phyloP scores from a whole-genome alignment of 2,113 vertebrate genomes.

The Dermatemys mawii region DNA sequence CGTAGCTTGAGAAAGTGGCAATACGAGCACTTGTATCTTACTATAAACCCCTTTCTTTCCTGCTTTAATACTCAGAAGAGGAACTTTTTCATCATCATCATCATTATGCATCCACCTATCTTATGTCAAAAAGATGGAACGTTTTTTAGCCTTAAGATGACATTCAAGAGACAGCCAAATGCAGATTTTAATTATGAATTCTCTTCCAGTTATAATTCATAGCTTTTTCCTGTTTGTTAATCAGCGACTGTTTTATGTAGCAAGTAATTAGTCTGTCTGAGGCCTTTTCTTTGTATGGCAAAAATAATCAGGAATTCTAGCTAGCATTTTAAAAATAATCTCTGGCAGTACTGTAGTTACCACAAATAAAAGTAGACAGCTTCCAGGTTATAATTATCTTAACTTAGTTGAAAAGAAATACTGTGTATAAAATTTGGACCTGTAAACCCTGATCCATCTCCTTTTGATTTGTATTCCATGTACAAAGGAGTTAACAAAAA shows the following conservation, averaged over 20 bases:
- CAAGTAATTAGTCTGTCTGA: neutral
- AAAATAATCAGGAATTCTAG: constrained; percentile 22
- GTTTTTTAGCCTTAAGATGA: neutral
- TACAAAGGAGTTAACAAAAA: constrained; percentile 8
- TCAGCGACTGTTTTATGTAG: neutral
- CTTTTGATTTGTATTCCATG: neutral
- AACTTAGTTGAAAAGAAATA: neutral
- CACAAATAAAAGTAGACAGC: constrained; percentile 7
- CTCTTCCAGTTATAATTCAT: neutral
- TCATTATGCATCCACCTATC: neutral
- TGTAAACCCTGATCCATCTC: neutral
- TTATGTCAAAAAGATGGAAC: accelerated
- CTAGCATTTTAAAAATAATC: neutral
- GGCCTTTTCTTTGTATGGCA: constrained; percentile 20
- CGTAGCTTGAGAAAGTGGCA: neutral
- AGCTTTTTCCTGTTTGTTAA: constrained; percentile 27
- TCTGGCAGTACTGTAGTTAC: constrained; percentile 10
- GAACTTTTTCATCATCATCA: neutral
- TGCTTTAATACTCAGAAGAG: neutral
- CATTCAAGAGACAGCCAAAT: constrained; percentile 1
- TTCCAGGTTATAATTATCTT: neutral
- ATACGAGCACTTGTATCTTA: neutral
- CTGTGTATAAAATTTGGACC: neutral
- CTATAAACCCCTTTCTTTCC: neutral
- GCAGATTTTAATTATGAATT: constrained; percentile 23